Percentiles rank a stretch among this genome's conserved stretches.
These are phyloP conservation scores for Lithodes maja DNA, from an alignment of 2,888 invertebrate genomes.

Conservation along the genomic window DNA sequence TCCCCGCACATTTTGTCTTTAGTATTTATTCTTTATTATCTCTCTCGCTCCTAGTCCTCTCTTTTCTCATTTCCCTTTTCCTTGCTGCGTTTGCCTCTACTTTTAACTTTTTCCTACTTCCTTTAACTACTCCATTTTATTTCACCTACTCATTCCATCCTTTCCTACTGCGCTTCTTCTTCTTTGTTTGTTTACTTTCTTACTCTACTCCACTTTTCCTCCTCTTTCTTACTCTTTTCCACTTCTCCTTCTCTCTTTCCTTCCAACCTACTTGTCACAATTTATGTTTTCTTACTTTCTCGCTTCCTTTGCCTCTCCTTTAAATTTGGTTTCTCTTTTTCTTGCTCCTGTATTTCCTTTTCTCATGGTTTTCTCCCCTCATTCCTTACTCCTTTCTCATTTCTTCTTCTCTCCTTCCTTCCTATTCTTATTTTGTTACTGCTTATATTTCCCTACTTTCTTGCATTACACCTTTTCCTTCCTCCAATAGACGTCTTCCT, in stretches of 20 bases:
- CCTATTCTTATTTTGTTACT: not conserved
- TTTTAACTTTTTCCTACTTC: not conserved
- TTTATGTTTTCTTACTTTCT: not conserved
- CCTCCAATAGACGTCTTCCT: not conserved
- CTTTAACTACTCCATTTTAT: not conserved
- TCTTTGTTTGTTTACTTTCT: not conserved
- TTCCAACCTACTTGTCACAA: not conserved
- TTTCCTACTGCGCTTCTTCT: not conserved
- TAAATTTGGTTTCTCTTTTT: not conserved
- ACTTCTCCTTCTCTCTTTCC: not conserved
- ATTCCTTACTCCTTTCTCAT: not conserved
- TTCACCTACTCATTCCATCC: not conserved
- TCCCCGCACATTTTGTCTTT: not conserved
- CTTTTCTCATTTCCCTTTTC: not conserved
- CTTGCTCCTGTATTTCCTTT: not conserved
- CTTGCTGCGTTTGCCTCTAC: not conserved
- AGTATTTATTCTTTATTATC: not conserved
- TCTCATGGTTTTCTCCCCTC: not conserved
- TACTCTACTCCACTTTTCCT: not conserved
- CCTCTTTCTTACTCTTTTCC: not conserved
- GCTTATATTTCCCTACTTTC: not conserved
- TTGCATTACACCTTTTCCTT: not conserved
- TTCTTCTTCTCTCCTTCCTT: not conserved
- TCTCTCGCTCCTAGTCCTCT: not conserved
- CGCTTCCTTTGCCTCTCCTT: not conserved